These are phyloP conservation scores for Mimas tiliae DNA, from an alignment of 2,888 invertebrate species.

Conservation along the genomic window DNA sequence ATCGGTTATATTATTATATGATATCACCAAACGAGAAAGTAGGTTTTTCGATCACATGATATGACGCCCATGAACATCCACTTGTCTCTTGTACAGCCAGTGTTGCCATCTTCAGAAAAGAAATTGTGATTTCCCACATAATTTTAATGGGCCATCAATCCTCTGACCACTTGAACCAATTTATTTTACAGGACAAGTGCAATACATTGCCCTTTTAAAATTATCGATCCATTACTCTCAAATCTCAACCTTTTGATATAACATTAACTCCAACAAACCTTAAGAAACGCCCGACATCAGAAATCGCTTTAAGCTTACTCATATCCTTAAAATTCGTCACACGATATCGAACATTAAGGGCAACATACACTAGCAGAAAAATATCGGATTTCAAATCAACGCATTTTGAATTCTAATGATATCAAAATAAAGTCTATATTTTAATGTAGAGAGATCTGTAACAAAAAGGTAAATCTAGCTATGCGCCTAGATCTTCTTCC, in stretches of 20 bases:
- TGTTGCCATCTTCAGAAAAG: too few relatives aligned
- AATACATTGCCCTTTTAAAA: neutral
- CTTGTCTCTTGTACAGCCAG: too few relatives aligned
- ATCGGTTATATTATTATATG: too few relatives aligned
- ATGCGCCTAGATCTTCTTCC: too few relatives aligned
- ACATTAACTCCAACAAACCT: constrained; percentile 8
- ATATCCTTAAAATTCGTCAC: constrained; percentile 21
- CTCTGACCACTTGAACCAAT: neutral
- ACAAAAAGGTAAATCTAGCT: too few relatives aligned
- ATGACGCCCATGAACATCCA: too few relatives aligned
- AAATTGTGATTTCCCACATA: too few relatives aligned
- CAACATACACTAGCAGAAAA: neutral
- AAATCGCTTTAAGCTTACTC: constrained; percentile 19
- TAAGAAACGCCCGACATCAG: constrained; percentile 1
- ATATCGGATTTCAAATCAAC: neutral
- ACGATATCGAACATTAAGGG: constrained; percentile 3
- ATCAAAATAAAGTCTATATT: too few relatives aligned
- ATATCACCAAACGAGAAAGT: too few relatives aligned
- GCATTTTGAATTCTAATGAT: too few relatives aligned
- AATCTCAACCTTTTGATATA: neutral
- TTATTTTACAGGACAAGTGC: neutral
- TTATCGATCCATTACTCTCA: neutral
- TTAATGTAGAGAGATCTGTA: too few relatives aligned
- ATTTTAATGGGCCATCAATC: neutral
- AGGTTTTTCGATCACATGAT: too few relatives aligned